Evolutionary conservation across 2,797 vertebrate genomes (phyloP), one percentile per base, ranked within the genome.

Genomic region (Ictinia mississippiensis): DNA sequence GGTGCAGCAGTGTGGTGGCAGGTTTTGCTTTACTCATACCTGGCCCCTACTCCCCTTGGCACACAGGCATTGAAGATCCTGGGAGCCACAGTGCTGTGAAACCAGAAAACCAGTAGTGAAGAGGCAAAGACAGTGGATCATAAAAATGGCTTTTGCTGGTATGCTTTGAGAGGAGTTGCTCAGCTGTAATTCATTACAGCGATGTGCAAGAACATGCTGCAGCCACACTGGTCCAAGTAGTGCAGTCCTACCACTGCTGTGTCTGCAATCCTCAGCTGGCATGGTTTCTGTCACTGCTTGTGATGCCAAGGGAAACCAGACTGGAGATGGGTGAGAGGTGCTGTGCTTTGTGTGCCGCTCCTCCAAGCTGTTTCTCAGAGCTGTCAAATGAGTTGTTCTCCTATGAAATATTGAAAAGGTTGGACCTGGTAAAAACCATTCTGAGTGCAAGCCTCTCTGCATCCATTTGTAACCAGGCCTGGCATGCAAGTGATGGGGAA

Each of bases 401-500:
- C 71, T 68, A 49, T 94, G 52, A 95, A 83, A 88, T 83, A 95
- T 65, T 94, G 72, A 63, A 61, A 88, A 53, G 59, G 33, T 55
- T 70, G 79, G 78, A 75, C 78, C 67, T 59, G 61, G 67, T 93
- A 52, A 80, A 95, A 96, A 74, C 85, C 55, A n/a, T n/a, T 87
- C 63, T 74, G 63, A 89, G 74, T 42, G 59, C 50, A 73, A 83
- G 47, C 29, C 25, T 70, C 52, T 71, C 84, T 85, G 80, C 86
- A 56, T 77, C 91, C 63, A 17, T 80, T 45, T 85, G 79, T 33
- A 79, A 45, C 80, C 68, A 50, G 67, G 67, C 38, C 59, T 73
- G 89, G 71, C 71, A 49, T 31, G 40, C n/a, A 13, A 28, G 91
- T 15, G 85, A 52, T 83, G 85, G 87, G 58, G 56, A 71, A 61